phyloP scores from a whole-genome alignment of 2,113 vertebrate genomes.

The Petrocephalus zakoni region DNA sequence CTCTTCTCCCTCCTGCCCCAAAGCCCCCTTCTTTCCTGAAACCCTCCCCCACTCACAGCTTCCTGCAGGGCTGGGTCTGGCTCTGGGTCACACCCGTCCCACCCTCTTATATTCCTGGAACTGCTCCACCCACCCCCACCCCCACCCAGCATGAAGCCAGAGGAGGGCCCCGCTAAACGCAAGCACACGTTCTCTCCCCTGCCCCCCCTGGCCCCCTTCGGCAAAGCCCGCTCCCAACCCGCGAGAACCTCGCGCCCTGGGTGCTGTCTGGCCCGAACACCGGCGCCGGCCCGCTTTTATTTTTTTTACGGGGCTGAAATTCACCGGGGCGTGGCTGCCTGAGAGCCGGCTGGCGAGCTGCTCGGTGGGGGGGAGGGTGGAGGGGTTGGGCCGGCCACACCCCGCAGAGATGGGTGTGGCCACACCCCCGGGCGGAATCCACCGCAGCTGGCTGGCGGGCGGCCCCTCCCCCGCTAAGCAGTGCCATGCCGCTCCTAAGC shows the following conservation, averaged over 20 bases:
- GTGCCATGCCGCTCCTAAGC: slow-evolving; percentile 29
- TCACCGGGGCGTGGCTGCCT: neutral
- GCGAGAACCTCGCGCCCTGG: neutral
- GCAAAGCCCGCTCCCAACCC: neutral
- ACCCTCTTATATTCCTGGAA: slow-evolving; percentile 59
- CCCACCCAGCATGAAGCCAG: slow-evolving; percentile 28
- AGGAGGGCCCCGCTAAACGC: slow-evolving; percentile 5
- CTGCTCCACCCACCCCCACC: slow-evolving; percentile 19
- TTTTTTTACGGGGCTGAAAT: neutral
- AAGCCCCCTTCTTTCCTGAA: slow-evolving; percentile 18
- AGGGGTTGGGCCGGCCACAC: slow-evolving; percentile 50
- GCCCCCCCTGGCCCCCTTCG: neutral
- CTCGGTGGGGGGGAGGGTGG: slow-evolving; percentile 6
- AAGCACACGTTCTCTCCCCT: neutral
- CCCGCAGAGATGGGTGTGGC: slow-evolving; percentile 56
- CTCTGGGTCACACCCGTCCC: slow-evolving; percentile 62
- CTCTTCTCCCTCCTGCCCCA: slow-evolving; percentile 21
- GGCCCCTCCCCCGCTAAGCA: slow-evolving; percentile 30
- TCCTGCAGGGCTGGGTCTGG: slow-evolving; percentile 50
- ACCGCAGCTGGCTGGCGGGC: slow-evolving; percentile 50
- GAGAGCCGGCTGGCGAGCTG: too few relatives aligned
- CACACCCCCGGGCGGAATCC: slow-evolving; percentile 65
- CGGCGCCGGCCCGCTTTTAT: neutral
- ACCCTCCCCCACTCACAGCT: slow-evolving; percentile 46
- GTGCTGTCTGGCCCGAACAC: neutral